Evolutionary conservation across 2,113 vertebrate genomes (phyloP).

Genomic region (Engraulis encrasicolus): DNA sequence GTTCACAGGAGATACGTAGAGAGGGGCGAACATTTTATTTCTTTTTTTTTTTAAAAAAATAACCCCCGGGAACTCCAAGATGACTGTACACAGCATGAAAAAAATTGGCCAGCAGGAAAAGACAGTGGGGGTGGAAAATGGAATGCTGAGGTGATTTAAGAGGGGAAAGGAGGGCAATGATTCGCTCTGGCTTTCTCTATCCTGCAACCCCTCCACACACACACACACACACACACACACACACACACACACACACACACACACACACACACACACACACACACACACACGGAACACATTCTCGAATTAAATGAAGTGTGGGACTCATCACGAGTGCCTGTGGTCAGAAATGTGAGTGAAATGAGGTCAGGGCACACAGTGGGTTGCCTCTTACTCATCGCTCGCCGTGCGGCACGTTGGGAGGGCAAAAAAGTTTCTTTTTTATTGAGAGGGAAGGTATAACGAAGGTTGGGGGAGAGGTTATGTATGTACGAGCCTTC

Average conservation of each 20-base stretch:
- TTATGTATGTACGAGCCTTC: too few relatives aligned
- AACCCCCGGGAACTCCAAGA: neutral
- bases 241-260: too few relatives aligned
- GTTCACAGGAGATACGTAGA: neutral
- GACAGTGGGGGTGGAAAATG: neutral
- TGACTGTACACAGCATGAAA: neutral
- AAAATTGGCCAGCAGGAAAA: neutral
- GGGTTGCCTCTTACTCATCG: constrained; percentile 10
- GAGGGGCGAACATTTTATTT: neutral
- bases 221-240: too few relatives aligned
- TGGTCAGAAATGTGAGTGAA: constrained; percentile 29
- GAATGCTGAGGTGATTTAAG: constrained; percentile 3
- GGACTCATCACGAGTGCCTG: constrained; percentile 37
- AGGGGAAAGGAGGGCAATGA: neutral
- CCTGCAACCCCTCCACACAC: too few relatives aligned
- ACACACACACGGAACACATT: too few relatives aligned
- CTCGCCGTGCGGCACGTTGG: neutral
- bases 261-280: too few relatives aligned
- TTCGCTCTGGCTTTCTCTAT: too few relatives aligned
- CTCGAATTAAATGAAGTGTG: constrained; percentile 43
- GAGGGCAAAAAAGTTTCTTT: neutral
- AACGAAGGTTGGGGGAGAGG: neutral
- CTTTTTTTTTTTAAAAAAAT: neutral
- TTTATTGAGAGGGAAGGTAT: neutral
- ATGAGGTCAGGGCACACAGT: constrained; percentile 27